These are phyloP conservation scores for Brachyalestes nurse DNA, from an alignment of 2,797 vertebrate species.

Conservation along the genomic window DNA sequence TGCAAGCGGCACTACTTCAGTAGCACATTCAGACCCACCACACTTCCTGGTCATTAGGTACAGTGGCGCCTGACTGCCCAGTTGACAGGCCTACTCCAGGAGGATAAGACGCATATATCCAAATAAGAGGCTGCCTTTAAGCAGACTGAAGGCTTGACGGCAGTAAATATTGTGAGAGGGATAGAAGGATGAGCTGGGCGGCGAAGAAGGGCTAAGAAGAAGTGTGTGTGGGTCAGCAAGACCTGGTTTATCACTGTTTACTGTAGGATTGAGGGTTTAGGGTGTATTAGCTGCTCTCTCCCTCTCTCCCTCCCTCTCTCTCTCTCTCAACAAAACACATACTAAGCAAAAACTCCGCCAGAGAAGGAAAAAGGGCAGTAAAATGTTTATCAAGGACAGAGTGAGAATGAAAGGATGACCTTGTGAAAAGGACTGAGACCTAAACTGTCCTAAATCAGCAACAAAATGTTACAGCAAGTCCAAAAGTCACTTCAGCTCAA, in stretches of 20 bases:
- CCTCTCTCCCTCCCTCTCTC: conserved; percentile 11
- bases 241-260: conserved; percentile 57
- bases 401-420: conserved; percentile 6
- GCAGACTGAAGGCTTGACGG: conserved; percentile 20
- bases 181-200: conserved; percentile 35
- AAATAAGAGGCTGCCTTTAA: conserved; percentile 29
- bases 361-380: background rate
- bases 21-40: background rate
- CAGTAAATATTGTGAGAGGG: conserved; percentile 46
- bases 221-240: conserved; percentile 59
- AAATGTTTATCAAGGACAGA: background rate
- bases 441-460: conserved; percentile 3
- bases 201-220: conserved; percentile 38
- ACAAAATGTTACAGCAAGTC: conserved; percentile 13
- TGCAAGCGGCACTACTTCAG: conserved; percentile 22
- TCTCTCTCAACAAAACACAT: conserved; percentile 29
- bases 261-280: conserved; percentile 52
- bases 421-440: background rate
- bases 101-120: conserved; percentile 16
- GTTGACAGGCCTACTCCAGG: background rate
- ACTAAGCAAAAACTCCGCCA: conserved; percentile 29
- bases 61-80: background rate
- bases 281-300: conserved; percentile 42
- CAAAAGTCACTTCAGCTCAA: conserved; percentile 11
- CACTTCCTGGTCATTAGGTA: background rate